Percentiles rank a stretch among this genome's conserved stretches.
These are phyloP conservation scores for Pollachius pollachius DNA, from an alignment of 2,113 vertebrate genomes.

Conservation along the genomic window DNA sequence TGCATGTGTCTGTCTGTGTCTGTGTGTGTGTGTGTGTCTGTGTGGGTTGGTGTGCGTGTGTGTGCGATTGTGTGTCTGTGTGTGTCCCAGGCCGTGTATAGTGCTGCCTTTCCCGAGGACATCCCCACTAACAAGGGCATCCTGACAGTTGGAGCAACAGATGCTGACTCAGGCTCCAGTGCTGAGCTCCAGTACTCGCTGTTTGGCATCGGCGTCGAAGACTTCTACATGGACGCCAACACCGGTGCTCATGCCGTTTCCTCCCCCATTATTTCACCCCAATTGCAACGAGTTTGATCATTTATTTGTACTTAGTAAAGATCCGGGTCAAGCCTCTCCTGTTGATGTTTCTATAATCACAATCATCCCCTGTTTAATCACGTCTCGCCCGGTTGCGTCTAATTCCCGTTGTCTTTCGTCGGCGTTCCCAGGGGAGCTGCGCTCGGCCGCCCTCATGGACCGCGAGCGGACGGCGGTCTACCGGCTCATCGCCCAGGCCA, in stretches of 20 bases:
- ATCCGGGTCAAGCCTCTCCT: too few species aligned
- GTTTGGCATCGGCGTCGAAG: constrained; percentile 87
- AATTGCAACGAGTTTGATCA: not conserved
- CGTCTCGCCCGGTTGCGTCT: not conserved
- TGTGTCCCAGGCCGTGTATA: constrained; percentile 79
- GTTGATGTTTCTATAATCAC: not conserved
- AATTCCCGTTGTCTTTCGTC: constrained; percentile 10
- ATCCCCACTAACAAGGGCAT: constrained; percentile 85
- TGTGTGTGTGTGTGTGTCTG: constrained; percentile 6
- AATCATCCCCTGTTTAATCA: not conserved
- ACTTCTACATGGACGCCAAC: constrained; percentile 94
- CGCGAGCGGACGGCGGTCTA: constrained; percentile 83
- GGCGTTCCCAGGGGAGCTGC: constrained; percentile 83
- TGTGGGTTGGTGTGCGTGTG: not conserved
- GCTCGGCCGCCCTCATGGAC: constrained; percentile 83
- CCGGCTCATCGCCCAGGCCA: constrained; percentile 86
- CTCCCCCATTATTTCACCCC: not conserved
- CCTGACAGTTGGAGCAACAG: constrained; percentile 83
- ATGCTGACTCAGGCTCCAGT: constrained; percentile 88
- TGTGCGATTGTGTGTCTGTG: not conserved
- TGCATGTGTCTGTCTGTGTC: not conserved
- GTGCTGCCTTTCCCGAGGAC: constrained; percentile 87
- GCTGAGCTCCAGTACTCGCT: constrained; percentile 91
- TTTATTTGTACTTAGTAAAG: not conserved
- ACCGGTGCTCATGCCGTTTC: constrained; percentile 72